Evolutionary conservation across 2,113 vertebrate genomes (phyloP), one percentile per base, ranked within the genome.

Genomic region (Cryptotis parvus): DNA sequence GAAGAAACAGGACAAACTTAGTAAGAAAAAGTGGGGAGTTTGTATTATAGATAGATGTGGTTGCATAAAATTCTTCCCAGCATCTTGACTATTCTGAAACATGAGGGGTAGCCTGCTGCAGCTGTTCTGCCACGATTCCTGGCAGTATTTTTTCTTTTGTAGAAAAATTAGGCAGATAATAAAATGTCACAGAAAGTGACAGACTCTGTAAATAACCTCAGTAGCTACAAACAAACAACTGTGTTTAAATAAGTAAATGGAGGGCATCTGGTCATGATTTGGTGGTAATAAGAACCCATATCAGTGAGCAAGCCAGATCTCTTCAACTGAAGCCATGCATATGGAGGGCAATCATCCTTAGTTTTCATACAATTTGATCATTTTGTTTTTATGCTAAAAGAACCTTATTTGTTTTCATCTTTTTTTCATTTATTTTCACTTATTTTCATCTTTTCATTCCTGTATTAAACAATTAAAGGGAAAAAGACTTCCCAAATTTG

Each of bases 211-310:
- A 96, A 96, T 95, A 94, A 90, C 26, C 52, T 80, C 68, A 72
- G 39, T 76, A 58, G 63, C 45, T 90, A 88, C 88, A 95, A 92
- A 94, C 65, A 91, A 94, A 79, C 26, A 14, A 86, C 70, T 76
- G 49, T 95, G 80, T 96, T 96, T 93, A 94, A 95, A 96, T 94
- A 94, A 96, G 89, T 92, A 94, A 93, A 94, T 86, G 75, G 75
- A 84, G 65, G 90, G 91, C 94, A 96, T 86, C 94, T 95, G 94
- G 92, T 80, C 82, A 24, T 89, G 88, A 87, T 94, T 93, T 93
- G 90, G 55, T 82, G 65, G 52, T 70, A 85, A 91, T 79, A 85
- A 61, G 72, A 49, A 45, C 5, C 77, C 70, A 80, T 66, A 91
- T 88, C 66, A 88, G 52, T 43, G 55, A 69, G 41, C 45, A 69